phyloP scores from a whole-genome alignment of 2,797 vertebrate genomes.

The Chaenodraco wilsoni region DNA sequence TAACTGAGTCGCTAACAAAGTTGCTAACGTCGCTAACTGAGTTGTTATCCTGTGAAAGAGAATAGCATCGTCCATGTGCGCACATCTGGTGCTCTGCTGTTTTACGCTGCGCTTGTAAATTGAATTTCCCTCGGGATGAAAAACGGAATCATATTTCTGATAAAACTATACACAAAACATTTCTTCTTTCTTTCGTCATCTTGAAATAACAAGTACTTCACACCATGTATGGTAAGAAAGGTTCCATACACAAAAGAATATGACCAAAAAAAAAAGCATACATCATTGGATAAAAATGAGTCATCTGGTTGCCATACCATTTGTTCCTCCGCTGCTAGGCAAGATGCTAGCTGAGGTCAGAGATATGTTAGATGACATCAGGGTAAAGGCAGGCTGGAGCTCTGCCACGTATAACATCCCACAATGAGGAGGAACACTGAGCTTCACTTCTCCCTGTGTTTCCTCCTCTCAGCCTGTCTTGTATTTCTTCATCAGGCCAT shows the following conservation, averaged over 20 bases:
- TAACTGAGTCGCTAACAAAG: background rate
- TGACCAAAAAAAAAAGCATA: conserved; percentile 24
- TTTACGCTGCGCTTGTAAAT: conserved; percentile 7
- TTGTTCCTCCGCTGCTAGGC: conserved; percentile 44
- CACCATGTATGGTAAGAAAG: conserved; percentile 71
- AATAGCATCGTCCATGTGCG: background rate
- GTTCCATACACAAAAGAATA: conserved; percentile 8
- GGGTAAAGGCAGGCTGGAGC: conserved; percentile 67
- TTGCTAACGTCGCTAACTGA: background rate
- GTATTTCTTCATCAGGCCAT: conserved; percentile 28
- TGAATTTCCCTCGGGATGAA: conserved; percentile 19
- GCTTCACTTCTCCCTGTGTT: conserved; percentile 25
- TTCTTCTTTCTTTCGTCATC: conserved; percentile 40
- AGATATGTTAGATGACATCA: conserved; percentile 74
- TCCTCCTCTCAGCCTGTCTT: conserved; percentile 18
- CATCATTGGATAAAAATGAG: conserved; percentile 64
- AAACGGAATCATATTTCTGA: conserved; percentile 23
- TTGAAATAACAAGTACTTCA: conserved; percentile 42
- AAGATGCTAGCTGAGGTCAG: conserved; percentile 65
- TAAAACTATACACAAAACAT: conserved; percentile 17
- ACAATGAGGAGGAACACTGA: conserved; percentile 41
- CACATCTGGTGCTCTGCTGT: conserved; percentile 9
- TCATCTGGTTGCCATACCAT: conserved; percentile 73
- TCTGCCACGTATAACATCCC: conserved; percentile 50
- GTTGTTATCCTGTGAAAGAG: background rate